Evolutionary conservation across 1,140 invertebrate species (phyloP).

Genomic region (Trichomalopsis sarcophagae): DNA sequence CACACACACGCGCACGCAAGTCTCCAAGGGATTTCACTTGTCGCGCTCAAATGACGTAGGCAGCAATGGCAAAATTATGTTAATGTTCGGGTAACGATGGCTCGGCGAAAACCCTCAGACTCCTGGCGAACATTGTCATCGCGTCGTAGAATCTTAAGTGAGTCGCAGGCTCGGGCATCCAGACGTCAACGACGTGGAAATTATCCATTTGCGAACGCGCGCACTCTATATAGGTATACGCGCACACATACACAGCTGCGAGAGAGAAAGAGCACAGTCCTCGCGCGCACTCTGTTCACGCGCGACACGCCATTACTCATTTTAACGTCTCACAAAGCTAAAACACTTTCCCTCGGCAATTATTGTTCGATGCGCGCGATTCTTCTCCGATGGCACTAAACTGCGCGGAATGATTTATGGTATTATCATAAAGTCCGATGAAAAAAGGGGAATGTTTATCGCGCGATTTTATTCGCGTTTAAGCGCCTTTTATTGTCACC

Average conservation of each 20-base stretch:
- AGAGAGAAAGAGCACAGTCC: neutral
- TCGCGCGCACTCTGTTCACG: neutral
- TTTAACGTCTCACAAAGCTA: slow-evolving; percentile 33
- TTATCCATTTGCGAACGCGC: slow-evolving; percentile 40
- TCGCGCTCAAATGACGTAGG: slow-evolving; percentile 34
- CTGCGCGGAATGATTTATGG: slow-evolving; percentile 20
- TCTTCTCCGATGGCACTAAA: slow-evolving; percentile 1
- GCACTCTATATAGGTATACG: neutral
- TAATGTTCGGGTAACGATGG: slow-evolving; percentile 22
- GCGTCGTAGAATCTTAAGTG: slow-evolving; percentile 50
- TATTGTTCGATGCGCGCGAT: slow-evolving; percentile 32
- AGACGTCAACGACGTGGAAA: slow-evolving; percentile 49
- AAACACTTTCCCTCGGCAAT: slow-evolving; percentile 34
- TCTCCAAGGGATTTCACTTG: slow-evolving; percentile 29
- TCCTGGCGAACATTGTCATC: slow-evolving; percentile 29
- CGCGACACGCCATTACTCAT: slow-evolving; percentile 33
- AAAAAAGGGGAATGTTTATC: slow-evolving; percentile 18
- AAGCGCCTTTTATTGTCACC: neutral
- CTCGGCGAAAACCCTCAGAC: slow-evolving; percentile 24
- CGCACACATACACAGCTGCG: neutral
- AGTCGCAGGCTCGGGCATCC: slow-evolving; percentile 6
- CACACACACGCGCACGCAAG: neutral
- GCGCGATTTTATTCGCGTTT: neutral
- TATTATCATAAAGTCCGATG: slow-evolving; percentile 28
- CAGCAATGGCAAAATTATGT: slow-evolving; percentile 45